Evolutionary conservation across 1,140 invertebrate species (phyloP).

Genomic region (Agrilus planipennis): DNA sequence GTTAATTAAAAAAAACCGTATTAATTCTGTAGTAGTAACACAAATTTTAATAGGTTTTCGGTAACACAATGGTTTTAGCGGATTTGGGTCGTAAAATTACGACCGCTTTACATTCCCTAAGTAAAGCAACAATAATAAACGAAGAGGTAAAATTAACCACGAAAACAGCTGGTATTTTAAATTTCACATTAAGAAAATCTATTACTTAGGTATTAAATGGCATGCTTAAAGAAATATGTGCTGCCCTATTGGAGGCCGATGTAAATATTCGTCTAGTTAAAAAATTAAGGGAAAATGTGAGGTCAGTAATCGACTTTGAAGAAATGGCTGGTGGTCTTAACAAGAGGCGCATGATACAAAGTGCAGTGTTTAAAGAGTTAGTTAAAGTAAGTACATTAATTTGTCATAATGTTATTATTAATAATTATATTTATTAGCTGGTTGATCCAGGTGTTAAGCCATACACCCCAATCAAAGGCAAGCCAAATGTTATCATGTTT

Average conservation of each 20-base stretch:
- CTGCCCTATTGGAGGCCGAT: constrained; percentile 95
- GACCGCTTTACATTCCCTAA: constrained; percentile 90
- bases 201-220: constrained; percentile 81
- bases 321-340: constrained; percentile 99
- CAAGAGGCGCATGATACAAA: constrained; percentile 97
- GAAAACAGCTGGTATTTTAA: constrained; percentile 17
- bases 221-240: constrained; percentile 98
- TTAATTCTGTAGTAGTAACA: no score
- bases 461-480: constrained; percentile 91
- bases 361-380: constrained; percentile 96
- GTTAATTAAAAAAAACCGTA: no score
- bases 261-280: constrained; percentile 97
- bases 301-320: constrained; percentile 95
- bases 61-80: constrained; percentile 99
- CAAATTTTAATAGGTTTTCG: no score
- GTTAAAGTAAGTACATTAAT: constrained; percentile 62
- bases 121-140: constrained; percentile 98
- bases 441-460: constrained; percentile 98
- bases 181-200: constrained; percentile 8
- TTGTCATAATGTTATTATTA: constrained; percentile 5
- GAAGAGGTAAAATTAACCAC: constrained; percentile 66
- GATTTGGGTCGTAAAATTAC: constrained; percentile 99
- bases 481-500: constrained; percentile 98
- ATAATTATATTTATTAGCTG: constrained; percentile 63
- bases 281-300: constrained; percentile 95